Evolutionary conservation across 2,888 invertebrate species (phyloP).

Genomic region (Hypena proboscidalis): DNA sequence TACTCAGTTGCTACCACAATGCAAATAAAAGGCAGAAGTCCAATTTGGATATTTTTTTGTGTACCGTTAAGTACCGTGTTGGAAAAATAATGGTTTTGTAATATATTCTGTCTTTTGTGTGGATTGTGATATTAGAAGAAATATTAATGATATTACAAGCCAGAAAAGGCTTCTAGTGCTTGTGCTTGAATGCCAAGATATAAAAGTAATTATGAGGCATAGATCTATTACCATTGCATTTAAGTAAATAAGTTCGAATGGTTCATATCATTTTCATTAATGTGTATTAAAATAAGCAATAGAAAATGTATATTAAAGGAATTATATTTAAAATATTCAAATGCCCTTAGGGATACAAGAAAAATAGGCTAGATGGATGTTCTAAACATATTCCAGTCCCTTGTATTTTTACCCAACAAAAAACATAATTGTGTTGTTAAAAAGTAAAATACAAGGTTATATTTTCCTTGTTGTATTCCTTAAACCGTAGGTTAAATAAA

Average conservation of each 20-base stretch:
- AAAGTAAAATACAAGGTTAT: not conserved
- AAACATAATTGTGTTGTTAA: conserved; percentile 7
- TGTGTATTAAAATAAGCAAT: conserved; percentile 20
- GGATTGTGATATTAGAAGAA: conserved; percentile 26
- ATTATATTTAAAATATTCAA: conserved; percentile 7
- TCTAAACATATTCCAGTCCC: conserved; percentile 6
- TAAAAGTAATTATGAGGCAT: conserved; percentile 21
- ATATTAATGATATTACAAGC: conserved; percentile 8
- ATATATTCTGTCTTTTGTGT: conserved; percentile 36
- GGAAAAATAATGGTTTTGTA: too few species aligned
- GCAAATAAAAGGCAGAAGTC: conserved; percentile 24
- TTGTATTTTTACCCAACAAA: conserved; percentile 16
- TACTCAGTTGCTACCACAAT: conserved; percentile 18
- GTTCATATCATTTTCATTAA: conserved; percentile 33
- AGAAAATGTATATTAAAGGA: conserved; percentile 15
- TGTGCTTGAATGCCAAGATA: conserved; percentile 29
- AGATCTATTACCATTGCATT: conserved; percentile 16
- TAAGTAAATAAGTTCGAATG: conserved; percentile 23
- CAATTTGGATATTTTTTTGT: not conserved
- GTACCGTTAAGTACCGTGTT: too few species aligned
- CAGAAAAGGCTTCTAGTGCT: conserved; percentile 21
- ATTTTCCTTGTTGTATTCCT: conserved; percentile 11
- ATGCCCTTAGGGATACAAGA: conserved; percentile 1
- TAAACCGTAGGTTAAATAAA: conserved; percentile 17
- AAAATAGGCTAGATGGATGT: conserved; percentile 10